Conservation (phyloP, 1,140 invertebrate genomes). For the Littorina saxatilis region DNA sequence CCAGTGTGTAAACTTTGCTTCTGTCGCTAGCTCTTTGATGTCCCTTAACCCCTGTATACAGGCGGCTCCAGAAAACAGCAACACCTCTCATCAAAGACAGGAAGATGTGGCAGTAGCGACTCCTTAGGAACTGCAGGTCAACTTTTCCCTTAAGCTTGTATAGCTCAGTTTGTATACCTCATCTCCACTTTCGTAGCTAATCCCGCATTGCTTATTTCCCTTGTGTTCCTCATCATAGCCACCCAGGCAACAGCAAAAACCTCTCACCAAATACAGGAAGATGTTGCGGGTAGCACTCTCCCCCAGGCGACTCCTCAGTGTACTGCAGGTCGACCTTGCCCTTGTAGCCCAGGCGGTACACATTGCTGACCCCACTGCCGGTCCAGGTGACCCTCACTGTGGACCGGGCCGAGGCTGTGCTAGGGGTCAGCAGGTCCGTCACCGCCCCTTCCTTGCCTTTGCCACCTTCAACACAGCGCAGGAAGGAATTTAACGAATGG, state of each 20-base stretch:
- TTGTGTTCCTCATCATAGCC: background rate
- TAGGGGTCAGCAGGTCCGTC: constrained; percentile 90
- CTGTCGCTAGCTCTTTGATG: too few species aligned
- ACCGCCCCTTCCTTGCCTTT: constrained; percentile 86
- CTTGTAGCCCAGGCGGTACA: constrained; percentile 87
- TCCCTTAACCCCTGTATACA: too few species aligned
- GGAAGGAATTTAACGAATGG: background rate
- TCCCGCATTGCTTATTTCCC: background rate
- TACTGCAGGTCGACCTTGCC: constrained; percentile 91
- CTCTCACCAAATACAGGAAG: constrained; percentile 85
- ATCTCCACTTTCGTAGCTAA: too few species aligned
- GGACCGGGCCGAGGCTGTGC: constrained; percentile 90
- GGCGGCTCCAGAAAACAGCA: too few species aligned
- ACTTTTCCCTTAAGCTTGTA: too few species aligned
- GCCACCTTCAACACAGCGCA: constrained; percentile 64
- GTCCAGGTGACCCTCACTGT: constrained; percentile 91
- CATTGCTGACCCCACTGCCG: constrained; percentile 82
- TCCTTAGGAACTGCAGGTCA: too few species aligned
- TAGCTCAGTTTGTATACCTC: too few species aligned
- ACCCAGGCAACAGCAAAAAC: background rate
- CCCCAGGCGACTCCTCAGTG: constrained; percentile 82
- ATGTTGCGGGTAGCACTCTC: constrained; percentile 88
- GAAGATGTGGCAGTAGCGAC: too few species aligned
- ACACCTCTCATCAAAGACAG: too few species aligned
- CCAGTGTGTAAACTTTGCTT: too few species aligned